Base-by-base conservation (phyloP, 2,888 invertebrate genomes). In the Mythimna impura region DNA sequence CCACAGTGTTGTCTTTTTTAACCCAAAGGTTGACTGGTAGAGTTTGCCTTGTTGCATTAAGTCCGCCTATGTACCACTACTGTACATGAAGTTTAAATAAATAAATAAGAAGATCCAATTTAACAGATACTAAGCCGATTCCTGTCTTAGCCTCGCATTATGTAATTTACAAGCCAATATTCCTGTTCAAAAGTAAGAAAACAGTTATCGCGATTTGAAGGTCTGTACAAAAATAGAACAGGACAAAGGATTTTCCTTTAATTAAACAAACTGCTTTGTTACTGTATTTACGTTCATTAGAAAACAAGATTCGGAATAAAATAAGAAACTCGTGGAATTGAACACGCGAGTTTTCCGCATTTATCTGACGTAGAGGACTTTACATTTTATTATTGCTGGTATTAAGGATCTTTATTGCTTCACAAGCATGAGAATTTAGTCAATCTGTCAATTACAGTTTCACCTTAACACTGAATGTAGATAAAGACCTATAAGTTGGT, bases 271-370 rank as follows among this genome's bases (percentile, higher is more conserved):
- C 60, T 40, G 76, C 79, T 66, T 66, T 66, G 66, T 65, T 40
- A 25, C 64, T 55, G 58, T 80, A 58, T 80, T 75, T 75, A 78
- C 50, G 67, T 80, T 78, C 47, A 65, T 69, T 76, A 76, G 68
- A 69, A 78, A 81, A 81, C 60, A 80, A 80, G 58, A 68, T 78
- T 75, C 50, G 63, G 60, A 75, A 78, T 54, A 60, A 80, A 77
- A 64, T 55, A 64, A 74, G 30, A 64, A 60, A 74, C 25, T 10
- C 47, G 14, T 40, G 30, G 52, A 66, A 75, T 80, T 20, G 20
- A 61, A 64, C 76, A 61, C 63, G 64, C 66, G 43, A 80, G 25
- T 75, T 81, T 68, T 75, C 43, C 68, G 68, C 47, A 54, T 64
- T 67, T 67, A 8, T 40, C 3, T 64, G 40, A 25, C 25, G 12